Evolutionary conservation across 2,113 vertebrate genomes (phyloP), one percentile per base, ranked within the genome.

Genomic region (Ia io): DNA sequence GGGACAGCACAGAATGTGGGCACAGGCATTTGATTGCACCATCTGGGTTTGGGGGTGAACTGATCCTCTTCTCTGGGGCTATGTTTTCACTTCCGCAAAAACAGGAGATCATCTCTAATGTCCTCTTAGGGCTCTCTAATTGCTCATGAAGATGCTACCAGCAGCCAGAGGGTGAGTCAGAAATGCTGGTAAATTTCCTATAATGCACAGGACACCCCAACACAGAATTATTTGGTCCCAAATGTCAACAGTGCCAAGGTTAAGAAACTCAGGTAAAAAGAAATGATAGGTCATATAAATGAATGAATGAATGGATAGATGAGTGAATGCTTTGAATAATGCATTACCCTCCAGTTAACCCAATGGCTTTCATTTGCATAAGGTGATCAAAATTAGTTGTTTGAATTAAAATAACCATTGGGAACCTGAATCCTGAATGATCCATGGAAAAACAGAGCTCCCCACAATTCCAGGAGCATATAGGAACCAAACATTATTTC

Each of bases 121-220:
- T 30, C 22, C 23, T 77, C 79, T 37, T 17, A 37, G 56, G 20
- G 53, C 35, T 86, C 35, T 86, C 42, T 42, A 13, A 28, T 1
- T 35, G 23, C 47, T 20, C 8, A 0, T 22, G 5, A 35, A n/a
- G 18, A 1, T 25, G 14, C 30, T 73, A 12, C 67, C 16, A 22
- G 23, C 30, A 56, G n/a, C 65, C 28, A 37, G 20, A 7, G 37
- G 49, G 35, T 2, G 14, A 51, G 79, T n/a, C 18, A 49, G 12
- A 30, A 30, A 71, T 35, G 65, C 28, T 65, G 28, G 25, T 28
- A 5, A 35, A 53, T 13, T 56, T 20, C 20, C 13, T 30, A 30
- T 6, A 5, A 9, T 3, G 9, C 35, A 32, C 12, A 71, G 51
- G 9, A n/a, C 1, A 1, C 20, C 30, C 25, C 25, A 6, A 1